Percentiles rank a stretch among this genome's conserved stretches.
Evolutionary conservation across 2,113 vertebrate genomes (phyloP).

Genomic region (Puma concolor): DNA sequence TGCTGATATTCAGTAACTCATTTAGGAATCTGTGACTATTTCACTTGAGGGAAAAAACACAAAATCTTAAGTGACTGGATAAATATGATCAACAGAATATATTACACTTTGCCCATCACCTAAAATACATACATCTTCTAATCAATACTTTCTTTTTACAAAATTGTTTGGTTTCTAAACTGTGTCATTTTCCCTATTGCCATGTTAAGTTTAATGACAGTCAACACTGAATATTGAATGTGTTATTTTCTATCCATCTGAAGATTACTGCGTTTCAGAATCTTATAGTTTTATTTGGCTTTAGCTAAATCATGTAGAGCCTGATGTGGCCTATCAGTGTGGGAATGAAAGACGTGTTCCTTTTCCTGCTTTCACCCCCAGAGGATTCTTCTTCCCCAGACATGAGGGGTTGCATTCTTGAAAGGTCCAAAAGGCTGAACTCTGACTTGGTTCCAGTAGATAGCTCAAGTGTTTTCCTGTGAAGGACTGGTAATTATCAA

Average conservation of each 20-base stretch:
- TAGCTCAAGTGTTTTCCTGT: neutral
- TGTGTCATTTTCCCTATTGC: neutral
- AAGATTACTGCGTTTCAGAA: slow-evolving; percentile 37
- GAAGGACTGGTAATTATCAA: neutral
- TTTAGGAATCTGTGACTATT: neutral
- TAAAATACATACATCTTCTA: neutral
- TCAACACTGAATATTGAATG: neutral
- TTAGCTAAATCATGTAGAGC: neutral
- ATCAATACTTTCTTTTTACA: neutral
- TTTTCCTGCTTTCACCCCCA: neutral
- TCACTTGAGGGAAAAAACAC: neutral
- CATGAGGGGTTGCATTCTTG: neutral
- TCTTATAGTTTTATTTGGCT: neutral
- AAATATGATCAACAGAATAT: neutral
- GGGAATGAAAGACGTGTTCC: neutral
- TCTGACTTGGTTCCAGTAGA: neutral
- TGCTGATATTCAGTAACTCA: neutral
- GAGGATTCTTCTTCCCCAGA: neutral
- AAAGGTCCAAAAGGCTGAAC: neutral
- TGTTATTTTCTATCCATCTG: neutral
- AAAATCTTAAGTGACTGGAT: neutral
- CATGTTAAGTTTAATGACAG: neutral
- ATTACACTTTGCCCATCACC: neutral
- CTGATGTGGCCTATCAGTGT: too few species aligned
- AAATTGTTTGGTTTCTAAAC: slow-evolving; percentile 29